Evolutionary conservation across 2,888 invertebrate species (phyloP).

Genomic region (Melolontha melolontha): DNA sequence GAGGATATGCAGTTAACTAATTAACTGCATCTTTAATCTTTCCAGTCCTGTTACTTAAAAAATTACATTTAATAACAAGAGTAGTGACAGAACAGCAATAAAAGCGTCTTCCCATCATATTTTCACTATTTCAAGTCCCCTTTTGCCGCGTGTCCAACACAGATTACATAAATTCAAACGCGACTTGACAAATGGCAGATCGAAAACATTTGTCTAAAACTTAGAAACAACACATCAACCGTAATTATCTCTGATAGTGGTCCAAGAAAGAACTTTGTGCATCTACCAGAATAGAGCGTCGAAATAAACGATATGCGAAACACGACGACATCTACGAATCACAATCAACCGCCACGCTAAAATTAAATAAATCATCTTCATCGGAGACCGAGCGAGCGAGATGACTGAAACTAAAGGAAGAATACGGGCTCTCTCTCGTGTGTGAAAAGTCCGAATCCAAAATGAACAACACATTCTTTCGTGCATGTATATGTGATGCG

Average conservation of each 20-base stretch:
- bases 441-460: neutral
- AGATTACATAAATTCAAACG: slow-evolving; percentile 37
- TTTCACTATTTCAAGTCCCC: no score
- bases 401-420: neutral
- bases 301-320: slow-evolving; percentile 38
- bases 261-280: slow-evolving; percentile 13
- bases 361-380: slow-evolving; percentile 55
- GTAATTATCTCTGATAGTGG: slow-evolving; percentile 49
- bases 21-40: no score
- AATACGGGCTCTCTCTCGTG: neutral
- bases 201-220: slow-evolving; percentile 52
- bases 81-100: no score
- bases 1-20: no score
- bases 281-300: slow-evolving; percentile 19
- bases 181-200: slow-evolving; percentile 48
- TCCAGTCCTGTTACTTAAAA: no score
- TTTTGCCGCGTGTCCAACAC: slow-evolving; percentile 4
- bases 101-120: no score
- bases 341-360: slow-evolving; percentile 49
- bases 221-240: slow-evolving; percentile 48
- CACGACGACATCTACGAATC: slow-evolving; percentile 43
- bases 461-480: neutral
- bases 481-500: slow-evolving; percentile 14
- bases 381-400: slow-evolving; percentile 18
- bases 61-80: no score